Percentiles rank a stretch among this genome's conserved stretches.
phyloP scores from a whole-genome alignment of 2,888 invertebrate species.

The Phoenoteleia sp. region DNA sequence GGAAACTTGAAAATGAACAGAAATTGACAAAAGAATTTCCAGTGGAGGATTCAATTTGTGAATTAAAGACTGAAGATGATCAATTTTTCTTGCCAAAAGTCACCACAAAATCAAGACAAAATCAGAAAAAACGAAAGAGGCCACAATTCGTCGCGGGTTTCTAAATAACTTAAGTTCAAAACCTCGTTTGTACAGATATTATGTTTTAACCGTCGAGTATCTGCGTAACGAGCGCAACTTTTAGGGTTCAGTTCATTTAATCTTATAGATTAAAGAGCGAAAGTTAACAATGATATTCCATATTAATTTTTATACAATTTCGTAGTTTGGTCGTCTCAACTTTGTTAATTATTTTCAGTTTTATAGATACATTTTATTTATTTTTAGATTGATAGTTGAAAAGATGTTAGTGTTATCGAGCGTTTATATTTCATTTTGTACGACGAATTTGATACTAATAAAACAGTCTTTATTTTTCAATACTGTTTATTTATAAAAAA shows the following conservation, averaged over 20 bases:
- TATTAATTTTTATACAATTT: too few relatives aligned
- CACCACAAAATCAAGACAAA: slow-evolving; percentile 68
- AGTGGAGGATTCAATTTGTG: background rate
- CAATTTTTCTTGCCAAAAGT: slow-evolving; percentile 80
- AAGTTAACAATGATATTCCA: too few relatives aligned
- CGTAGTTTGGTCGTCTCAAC: too few relatives aligned
- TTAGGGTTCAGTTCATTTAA: too few relatives aligned
- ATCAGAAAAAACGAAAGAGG: slow-evolving; percentile 70
- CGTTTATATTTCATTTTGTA: background rate
- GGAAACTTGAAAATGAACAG: too few relatives aligned
- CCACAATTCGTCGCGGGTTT: slow-evolving; percentile 76
- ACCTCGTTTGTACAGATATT: slow-evolving; percentile 37
- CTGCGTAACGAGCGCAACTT: too few relatives aligned
- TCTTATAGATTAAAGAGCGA: too few relatives aligned
- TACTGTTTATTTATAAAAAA: slow-evolving; percentile 42
- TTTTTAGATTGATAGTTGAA: too few relatives aligned
- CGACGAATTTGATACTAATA: background rate
- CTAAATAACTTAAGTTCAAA: slow-evolving; percentile 45
- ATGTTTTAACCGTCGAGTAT: too few relatives aligned
- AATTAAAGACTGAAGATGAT: slow-evolving; percentile 77
- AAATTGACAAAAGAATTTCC: background rate
- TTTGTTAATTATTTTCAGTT: too few relatives aligned
- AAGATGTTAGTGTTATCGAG: too few relatives aligned
- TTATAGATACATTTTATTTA: too few relatives aligned
- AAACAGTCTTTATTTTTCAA: background rate